Percentiles rank a stretch among this genome's conserved stretches.
Evolutionary conservation across 30 jellyfish, hydroid and myxozoan genomes (phyloP).

Genomic region (Turritopsis dohrnii): DNA sequence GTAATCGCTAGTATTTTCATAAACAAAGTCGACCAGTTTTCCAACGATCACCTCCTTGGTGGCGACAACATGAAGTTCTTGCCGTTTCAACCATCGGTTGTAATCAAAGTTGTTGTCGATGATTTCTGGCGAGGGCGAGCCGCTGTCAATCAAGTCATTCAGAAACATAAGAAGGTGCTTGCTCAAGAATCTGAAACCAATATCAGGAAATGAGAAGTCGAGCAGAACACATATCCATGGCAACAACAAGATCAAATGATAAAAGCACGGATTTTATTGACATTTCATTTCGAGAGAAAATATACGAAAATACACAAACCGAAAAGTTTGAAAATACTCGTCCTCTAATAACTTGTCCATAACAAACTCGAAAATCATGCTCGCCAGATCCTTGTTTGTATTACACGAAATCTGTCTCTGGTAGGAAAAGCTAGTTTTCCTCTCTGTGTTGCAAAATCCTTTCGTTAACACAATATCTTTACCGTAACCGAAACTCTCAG

Average conservation of each 20-base stretch:
- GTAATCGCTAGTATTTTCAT: not conserved
- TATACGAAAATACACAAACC: slow-evolving; percentile 43
- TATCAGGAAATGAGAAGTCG: not conserved
- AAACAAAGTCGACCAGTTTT: not conserved
- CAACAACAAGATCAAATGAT: not conserved
- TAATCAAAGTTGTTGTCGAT: slow-evolving; percentile 38
- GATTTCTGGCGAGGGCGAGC: slow-evolving; percentile 20
- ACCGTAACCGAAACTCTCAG: slow-evolving; percentile 62
- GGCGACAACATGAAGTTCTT: not conserved
- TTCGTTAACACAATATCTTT: slow-evolving; percentile 49
- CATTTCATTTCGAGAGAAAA: not conserved
- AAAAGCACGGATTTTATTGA: not conserved
- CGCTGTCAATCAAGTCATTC: slow-evolving; percentile 35
- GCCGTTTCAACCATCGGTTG: slow-evolving; percentile 52
- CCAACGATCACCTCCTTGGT: slow-evolving; percentile 36
- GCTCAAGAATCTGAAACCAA: slow-evolving; percentile 60
- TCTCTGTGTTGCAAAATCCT: slow-evolving; percentile 14
- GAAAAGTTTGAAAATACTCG: slow-evolving; percentile 17
- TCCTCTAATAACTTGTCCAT: slow-evolving; percentile 49
- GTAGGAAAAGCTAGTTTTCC: slow-evolving; percentile 21
- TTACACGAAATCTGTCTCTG: slow-evolving; percentile 49
- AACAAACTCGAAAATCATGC: slow-evolving; percentile 58
- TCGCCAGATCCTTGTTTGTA: slow-evolving; percentile 60
- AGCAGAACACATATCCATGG: too few relatives aligned
- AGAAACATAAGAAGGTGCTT: slow-evolving; percentile 46